Conservation (phyloP, 2,797 vertebrate species). For the Ciconia nigra region DNA sequence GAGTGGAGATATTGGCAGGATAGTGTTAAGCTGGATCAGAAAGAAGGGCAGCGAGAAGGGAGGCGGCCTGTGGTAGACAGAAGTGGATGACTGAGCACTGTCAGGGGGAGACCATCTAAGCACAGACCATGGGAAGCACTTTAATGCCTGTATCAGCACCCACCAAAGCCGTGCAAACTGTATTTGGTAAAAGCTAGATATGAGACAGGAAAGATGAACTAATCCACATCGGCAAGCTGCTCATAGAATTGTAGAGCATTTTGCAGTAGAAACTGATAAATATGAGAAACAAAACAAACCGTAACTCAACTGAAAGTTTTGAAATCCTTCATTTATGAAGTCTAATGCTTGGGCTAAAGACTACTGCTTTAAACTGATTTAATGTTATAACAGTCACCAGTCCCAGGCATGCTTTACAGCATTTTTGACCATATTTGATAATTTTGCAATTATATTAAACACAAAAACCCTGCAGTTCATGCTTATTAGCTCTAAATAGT, state of each 20-base stretch:
- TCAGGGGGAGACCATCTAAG: rapidly evolving
- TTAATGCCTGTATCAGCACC: background rate
- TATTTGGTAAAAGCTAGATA: background rate
- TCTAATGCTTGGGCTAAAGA: background rate
- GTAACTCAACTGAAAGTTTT: background rate
- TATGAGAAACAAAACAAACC: background rate
- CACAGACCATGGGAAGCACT: background rate
- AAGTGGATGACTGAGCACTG: background rate
- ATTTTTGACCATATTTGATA: background rate
- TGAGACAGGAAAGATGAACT: background rate
- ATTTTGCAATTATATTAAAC: background rate
- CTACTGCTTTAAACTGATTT: background rate
- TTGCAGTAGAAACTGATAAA: background rate
- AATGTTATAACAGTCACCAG: background rate
- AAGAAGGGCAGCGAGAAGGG: rapidly evolving
- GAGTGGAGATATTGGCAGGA: background rate
- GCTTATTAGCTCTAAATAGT: background rate
- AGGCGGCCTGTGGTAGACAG: background rate
- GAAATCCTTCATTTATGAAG: background rate
- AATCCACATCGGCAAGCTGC: background rate
- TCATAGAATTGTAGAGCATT: background rate
- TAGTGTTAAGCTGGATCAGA: background rate
- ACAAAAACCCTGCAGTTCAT: background rate
- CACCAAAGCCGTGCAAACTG: background rate
- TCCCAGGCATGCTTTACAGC: background rate